These are phyloP conservation scores for Gastrophysa polygoni DNA, from an alignment of 2,888 invertebrate species.

Conservation along the genomic window DNA sequence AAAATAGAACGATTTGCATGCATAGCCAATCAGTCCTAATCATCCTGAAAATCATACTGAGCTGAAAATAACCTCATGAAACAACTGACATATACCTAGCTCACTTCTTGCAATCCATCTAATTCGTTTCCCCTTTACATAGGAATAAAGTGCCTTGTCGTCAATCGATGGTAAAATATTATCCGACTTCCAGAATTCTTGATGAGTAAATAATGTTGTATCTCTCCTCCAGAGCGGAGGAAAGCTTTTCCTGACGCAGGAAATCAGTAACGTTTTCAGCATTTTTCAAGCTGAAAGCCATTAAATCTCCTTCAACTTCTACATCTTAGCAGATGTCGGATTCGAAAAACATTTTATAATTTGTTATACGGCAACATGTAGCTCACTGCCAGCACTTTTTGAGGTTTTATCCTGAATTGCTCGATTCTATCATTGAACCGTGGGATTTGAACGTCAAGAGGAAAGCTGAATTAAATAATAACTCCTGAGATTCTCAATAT, in stretches of 20 bases:
- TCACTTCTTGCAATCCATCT: slow-evolving; percentile 19
- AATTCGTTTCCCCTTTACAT: not conserved
- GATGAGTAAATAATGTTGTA: slow-evolving; percentile 27
- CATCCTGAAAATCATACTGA: no score
- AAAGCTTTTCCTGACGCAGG: not conserved
- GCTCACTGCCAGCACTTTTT: not conserved
- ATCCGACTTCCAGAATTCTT: slow-evolving; percentile 24
- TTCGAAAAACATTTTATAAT: not conserved
- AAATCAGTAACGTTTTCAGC: not conserved
- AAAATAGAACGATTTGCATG: no score
- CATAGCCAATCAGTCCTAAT: no score
- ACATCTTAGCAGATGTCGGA: slow-evolving; percentile 1
- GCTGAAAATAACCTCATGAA: no score
- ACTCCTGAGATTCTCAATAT: no score
- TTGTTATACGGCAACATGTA: not conserved
- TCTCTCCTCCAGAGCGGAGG: slow-evolving; percentile 5
- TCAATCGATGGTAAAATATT: slow-evolving; percentile 21
- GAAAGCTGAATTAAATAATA: no score
- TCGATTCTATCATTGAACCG: not conserved
- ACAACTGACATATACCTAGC: no score
- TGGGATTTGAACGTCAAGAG: not conserved
- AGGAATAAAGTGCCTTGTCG: slow-evolving; percentile 12
- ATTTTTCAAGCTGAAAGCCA: slow-evolving; percentile 1
- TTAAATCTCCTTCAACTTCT: not conserved
- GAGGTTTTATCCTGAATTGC: not conserved